Conservation (phyloP, 2,888 invertebrate genomes). For the Scelioninae gen. 1 region DNA sequence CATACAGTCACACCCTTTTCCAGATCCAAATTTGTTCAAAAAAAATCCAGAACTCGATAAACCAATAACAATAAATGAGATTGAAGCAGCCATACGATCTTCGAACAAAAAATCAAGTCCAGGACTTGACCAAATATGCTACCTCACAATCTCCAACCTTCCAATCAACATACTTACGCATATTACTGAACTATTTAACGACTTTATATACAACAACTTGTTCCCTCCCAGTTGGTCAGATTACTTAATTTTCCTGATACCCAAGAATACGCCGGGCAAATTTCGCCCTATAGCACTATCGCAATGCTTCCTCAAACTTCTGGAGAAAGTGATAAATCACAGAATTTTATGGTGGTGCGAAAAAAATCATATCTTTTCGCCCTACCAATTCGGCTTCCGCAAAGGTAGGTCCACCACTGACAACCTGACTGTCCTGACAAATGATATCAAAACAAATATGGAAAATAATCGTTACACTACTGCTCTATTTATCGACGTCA, state of each 20-base stretch:
- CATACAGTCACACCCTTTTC: neutral
- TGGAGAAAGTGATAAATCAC: slow-evolving; percentile 8
- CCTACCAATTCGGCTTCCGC: slow-evolving; percentile 19
- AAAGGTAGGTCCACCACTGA: slow-evolving; percentile 1
- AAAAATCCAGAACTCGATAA: neutral
- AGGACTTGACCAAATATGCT: slow-evolving; percentile 2
- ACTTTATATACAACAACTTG: neutral
- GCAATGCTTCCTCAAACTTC: slow-evolving; percentile 4
- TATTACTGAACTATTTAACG: neutral
- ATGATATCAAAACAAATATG: neutral
- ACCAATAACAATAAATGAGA: neutral
- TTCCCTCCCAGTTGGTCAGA: neutral
- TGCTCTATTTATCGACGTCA: neutral
- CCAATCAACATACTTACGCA: neutral
- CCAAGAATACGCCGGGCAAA: neutral
- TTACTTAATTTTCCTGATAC: neutral
- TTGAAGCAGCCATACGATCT: neutral
- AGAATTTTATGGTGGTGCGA: neutral
- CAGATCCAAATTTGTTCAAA: too few relatives aligned
- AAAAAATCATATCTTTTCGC: neutral
- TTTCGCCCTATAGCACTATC: slow-evolving; percentile 18
- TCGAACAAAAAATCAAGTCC: slow-evolving; percentile 1
- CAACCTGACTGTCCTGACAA: neutral
- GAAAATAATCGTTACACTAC: neutral
- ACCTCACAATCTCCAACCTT: neutral